phyloP scores from a whole-genome alignment of 2,797 vertebrate genomes.

The Hypotaenidia okinawae region DNA sequence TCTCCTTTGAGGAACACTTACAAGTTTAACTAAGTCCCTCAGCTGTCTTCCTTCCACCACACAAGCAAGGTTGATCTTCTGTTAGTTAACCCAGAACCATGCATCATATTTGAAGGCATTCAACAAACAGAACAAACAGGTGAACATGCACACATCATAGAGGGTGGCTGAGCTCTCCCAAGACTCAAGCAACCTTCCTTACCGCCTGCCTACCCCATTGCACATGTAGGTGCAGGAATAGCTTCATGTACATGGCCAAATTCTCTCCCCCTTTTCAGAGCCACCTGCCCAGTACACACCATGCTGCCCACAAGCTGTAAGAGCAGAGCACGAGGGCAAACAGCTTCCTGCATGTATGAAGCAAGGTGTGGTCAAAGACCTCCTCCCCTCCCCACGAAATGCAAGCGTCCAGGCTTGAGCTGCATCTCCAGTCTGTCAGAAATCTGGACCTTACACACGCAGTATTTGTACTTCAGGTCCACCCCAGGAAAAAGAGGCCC shows the following conservation, averaged over 20 bases:
- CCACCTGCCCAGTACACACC: rapidly evolving
- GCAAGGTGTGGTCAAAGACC: not conserved
- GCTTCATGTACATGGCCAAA: not conserved
- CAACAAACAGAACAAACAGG: not conserved
- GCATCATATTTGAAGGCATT: not conserved
- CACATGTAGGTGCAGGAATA: not conserved
- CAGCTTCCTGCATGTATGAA: not conserved
- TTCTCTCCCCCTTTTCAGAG: not conserved
- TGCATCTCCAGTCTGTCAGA: not conserved
- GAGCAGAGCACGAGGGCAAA: not conserved
- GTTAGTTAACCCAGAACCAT: not conserved
- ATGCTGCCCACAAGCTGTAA: rapidly evolving
- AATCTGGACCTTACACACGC: rapidly evolving
- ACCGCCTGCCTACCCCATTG: not conserved
- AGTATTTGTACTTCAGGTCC: not conserved
- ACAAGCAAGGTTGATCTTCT: not conserved
- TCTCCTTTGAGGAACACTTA: not conserved
- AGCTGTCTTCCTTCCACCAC: not conserved
- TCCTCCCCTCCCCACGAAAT: not conserved
- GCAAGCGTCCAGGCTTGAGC: not conserved
- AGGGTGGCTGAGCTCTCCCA: not conserved
- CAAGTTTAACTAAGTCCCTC: not conserved
- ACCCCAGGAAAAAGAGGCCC: not conserved
- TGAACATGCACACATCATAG: not conserved
- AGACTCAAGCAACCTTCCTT: not conserved